Evolutionary conservation across 2,797 vertebrate species (phyloP).

Genomic region (Siniperca obscura): DNA sequence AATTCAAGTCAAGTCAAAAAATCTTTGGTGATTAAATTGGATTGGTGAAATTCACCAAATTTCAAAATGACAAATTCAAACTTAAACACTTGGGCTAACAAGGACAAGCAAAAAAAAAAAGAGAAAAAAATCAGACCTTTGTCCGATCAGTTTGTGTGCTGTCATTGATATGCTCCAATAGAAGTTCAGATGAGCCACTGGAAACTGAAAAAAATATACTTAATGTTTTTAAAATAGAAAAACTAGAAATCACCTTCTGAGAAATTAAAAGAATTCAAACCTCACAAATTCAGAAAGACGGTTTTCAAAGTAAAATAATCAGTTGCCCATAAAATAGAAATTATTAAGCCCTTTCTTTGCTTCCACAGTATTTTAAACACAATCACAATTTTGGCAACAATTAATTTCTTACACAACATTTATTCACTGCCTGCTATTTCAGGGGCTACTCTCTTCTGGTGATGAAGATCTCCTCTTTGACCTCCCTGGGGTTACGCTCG

Average conservation of each 20-base stretch:
- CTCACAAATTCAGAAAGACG: background rate
- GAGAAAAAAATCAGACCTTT: background rate
- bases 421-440: conserved; percentile 32
- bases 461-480: conserved; percentile 90
- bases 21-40: background rate
- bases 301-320: background rate
- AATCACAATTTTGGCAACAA: background rate
- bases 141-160: background rate
- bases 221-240: conserved; percentile 9
- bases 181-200: background rate
- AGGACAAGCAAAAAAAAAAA: background rate
- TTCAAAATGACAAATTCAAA: background rate
- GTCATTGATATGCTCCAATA: background rate
- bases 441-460: conserved; percentile 92
- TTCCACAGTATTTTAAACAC: conserved; percentile 2
- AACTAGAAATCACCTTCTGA: background rate
- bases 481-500: conserved; percentile 91
- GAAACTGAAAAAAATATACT: background rate
- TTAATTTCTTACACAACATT: background rate
- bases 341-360: background rate
- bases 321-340: background rate
- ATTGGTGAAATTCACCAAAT: background rate
- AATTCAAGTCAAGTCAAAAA: background rate
- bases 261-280: background rate
- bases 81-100: background rate